Base-by-base conservation (phyloP, 2,888 invertebrate genomes). In the Schrankia costaestrigalis region DNA sequence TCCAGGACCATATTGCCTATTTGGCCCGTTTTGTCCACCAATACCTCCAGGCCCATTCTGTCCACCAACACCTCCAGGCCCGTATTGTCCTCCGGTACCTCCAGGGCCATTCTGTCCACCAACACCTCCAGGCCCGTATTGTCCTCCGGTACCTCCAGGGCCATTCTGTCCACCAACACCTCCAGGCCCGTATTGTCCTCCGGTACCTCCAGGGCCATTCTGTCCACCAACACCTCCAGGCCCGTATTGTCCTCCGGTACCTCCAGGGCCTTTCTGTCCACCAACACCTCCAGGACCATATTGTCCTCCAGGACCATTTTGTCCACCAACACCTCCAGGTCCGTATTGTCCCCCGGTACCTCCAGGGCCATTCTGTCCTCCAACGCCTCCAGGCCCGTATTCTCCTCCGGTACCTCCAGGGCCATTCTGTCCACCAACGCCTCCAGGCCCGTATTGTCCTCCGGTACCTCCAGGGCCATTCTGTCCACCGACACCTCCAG, bases 1-100 rank as follows among this genome's bases (percentile, higher is more conserved):
- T 14, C 35, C 31, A 2, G 22, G 22, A 10, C 22, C 22, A 10
- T 22, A 22, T 22, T 8, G 37, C 9, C 23, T 24, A 14, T 38
- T 38, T n/a, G 35, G 22, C 6, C n/a, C 11, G 22, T 41, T 39
- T 21, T 40, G 29, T 8, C 41, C 26, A 5, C 31, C 31, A 2
- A 27, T 39, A 11, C 18, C 22, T 11, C 37, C 43, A n/a, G 34
- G 22, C 2, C n/a, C 11, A 26, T 39, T 36, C 14, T 39, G 7
- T 11, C 26, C 26, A 7, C 19, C 11, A 8, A 12, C 11, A 6
- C 25, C 19, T 8, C 23, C 27, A 11, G 27, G 26, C 1, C 10
- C 8, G 4, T 31, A 25, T 30, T 21, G 27, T 11, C 25, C 31
- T 13, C 14, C 31, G 2, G 31, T 12, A 9, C 31, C 36, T 1